Base-by-base conservation (phyloP, 2,113 vertebrate species). In the Entomyzon cyanotis region DNA sequence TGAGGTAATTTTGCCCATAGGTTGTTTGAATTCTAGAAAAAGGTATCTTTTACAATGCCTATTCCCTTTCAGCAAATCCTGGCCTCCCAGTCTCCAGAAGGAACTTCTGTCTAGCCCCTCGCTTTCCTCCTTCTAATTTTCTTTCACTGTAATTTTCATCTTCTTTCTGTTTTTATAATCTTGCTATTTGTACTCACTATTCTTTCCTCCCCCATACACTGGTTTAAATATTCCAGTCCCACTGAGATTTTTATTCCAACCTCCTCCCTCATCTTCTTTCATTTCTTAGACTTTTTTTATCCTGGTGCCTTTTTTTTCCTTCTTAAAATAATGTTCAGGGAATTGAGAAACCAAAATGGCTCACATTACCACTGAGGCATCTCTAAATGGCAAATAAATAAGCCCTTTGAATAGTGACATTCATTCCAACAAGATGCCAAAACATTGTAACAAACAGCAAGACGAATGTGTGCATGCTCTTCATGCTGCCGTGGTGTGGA, bases 261-360 rank as follows among this genome's bases (percentile, higher is more conserved):
- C 87, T 89, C 94, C 74, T 89, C 74, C 67, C 55, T 92, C 67
- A 76, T 92, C 90, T 80, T 64, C 82, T 91, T 88, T 91, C 25
- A 90, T 86, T 92, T 77, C 53, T 82, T 79, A 60, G 65, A 11
- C 37, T 75, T 82, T 62, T 96, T 96, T 94, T 80, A 85, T 44
- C 62, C 68, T 41, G 20, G 16, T 56, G 47, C 7, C 3, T 7
- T 49, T 53, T 31, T n/a, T 52, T 65, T 69, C 10, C 30, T 65
- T n/a, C 70, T 93, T 91, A 91, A 95, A 97, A 95, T 79, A 89
- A 84, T 3, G 13, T 75, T 91, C 74, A 91, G 60, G 84, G 89
- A 87, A 87, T 39, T 76, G 67, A 95, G 91, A 94, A 96, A 95
- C 93, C 94, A 91, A 94, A 94, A 87, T 35, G 65, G 80, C 27